A percentile compares a stretch with the other conserved stretches of the same genome.
Evolutionary conservation across 2,797 vertebrate species (phyloP).

Genomic region (Liasis olivaceus): DNA sequence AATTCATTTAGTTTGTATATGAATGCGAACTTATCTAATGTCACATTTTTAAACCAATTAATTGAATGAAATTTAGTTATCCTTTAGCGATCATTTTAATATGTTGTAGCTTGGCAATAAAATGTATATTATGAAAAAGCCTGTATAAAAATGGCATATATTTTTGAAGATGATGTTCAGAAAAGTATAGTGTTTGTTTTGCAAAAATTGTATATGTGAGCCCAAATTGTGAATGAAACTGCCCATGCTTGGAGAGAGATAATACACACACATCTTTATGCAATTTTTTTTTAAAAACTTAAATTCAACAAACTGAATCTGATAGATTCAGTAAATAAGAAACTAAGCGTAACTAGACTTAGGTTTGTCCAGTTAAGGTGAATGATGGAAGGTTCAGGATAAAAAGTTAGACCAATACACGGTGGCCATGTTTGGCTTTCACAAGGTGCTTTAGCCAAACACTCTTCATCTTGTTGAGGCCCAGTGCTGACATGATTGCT

Average conservation of each 20-base stretch:
- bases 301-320: background rate
- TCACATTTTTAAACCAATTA: background rate
- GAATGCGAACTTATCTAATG: background rate
- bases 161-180: background rate
- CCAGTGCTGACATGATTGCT: background rate
- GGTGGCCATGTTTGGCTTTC: background rate
- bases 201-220: background rate
- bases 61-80: background rate
- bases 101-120: background rate
- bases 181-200: background rate
- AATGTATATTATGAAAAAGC: background rate
- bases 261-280: background rate
- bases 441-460: background rate
- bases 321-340: background rate
- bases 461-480: background rate
- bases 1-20: background rate
- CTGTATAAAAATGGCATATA: background rate
- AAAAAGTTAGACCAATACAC: background rate
- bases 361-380: background rate
- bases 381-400: background rate
- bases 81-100: background rate
- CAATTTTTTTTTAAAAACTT: background rate
- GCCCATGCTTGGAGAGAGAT: background rate
- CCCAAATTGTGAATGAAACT: background rate
- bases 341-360: background rate